phyloP scores from a whole-genome alignment of 1,140 invertebrate species.

The Anoplolepis gracilipes region DNA sequence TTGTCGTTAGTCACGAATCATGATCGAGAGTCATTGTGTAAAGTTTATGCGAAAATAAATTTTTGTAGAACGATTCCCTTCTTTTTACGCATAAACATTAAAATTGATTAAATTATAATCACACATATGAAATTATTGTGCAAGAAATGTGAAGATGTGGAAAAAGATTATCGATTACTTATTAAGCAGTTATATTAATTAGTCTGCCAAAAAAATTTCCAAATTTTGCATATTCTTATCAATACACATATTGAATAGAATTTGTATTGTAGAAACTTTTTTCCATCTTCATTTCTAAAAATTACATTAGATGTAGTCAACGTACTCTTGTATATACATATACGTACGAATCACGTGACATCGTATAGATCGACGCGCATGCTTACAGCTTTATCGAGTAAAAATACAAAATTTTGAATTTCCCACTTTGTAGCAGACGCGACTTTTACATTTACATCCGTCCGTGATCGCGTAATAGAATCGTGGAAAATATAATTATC shows the following conservation, averaged over 20 bases:
- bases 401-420: conserved; percentile 61
- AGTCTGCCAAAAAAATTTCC: too few species aligned
- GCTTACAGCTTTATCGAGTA: conserved; percentile 5
- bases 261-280: too few species aligned
- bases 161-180: neutral
- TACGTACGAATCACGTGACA: conserved; percentile 52
- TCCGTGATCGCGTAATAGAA: neutral
- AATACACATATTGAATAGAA: neutral
- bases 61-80: too few species aligned
- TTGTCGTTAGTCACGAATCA: too few species aligned
- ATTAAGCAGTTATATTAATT: neutral
- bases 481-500: too few species aligned
- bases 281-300: neutral
- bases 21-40: too few species aligned
- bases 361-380: conserved; percentile 46
- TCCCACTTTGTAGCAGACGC: neutral
- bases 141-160: neutral
- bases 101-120: neutral
- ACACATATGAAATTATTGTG: neutral
- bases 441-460: neutral
- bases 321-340: conserved; percentile 41
- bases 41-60: too few species aligned
- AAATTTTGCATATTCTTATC: too few species aligned
- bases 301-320: conserved; percentile 11
- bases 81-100: too few species aligned